phyloP scores from a whole-genome alignment of 2,888 invertebrate genomes.

The Mamestra brassicae region DNA sequence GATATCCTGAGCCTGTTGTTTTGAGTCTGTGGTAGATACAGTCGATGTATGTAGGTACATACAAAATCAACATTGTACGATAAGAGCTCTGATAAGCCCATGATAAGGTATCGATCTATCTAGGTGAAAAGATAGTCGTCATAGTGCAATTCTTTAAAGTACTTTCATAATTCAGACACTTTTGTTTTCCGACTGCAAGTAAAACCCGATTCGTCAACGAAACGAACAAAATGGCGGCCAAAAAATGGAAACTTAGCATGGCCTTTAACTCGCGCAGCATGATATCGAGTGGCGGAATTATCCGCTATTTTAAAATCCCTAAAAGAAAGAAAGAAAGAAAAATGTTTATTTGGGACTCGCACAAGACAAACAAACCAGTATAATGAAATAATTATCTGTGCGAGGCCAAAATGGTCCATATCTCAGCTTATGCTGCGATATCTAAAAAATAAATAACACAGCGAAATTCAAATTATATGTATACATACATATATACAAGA shows the following conservation, averaged over 20 bases:
- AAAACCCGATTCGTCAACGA: not conserved
- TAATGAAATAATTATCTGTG: no score
- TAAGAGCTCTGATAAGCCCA: conserved; percentile 27
- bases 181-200: not conserved
- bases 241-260: no score
- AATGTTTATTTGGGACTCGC: no score
- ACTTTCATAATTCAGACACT: not conserved
- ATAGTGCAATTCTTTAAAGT: conserved; percentile 1
- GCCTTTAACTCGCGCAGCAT: not conserved
- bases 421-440: no score
- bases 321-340: no score
- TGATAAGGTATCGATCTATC: conserved; percentile 40
- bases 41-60: not conserved
- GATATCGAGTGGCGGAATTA: not conserved
- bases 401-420: no score
- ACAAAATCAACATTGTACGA: conserved; percentile 8
- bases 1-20: not conserved
- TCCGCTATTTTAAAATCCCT: not conserved
- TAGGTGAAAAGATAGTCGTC: conserved; percentile 8
- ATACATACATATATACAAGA: no score
- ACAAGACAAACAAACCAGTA: no score
- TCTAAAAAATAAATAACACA: no score
- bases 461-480: no score
- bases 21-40: not conserved
- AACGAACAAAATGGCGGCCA: not conserved